Evolutionary conservation across 2,888 invertebrate genomes (phyloP), one percentile per base, ranked within the genome.

Genomic region (Pedicia rivosa): DNA sequence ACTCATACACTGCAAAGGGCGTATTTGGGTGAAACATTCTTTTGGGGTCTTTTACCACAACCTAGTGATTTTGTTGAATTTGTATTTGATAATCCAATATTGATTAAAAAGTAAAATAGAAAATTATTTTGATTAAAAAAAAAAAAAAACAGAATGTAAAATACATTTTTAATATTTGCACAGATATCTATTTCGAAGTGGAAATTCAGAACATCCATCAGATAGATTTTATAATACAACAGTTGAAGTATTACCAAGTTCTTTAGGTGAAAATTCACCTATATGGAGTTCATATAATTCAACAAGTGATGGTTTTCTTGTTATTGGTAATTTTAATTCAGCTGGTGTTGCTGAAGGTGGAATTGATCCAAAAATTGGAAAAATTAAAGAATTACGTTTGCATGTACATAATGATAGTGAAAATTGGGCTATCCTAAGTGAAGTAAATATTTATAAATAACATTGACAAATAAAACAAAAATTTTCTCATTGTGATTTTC

Each of bases 391-490:
- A 33, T 59, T 92, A 44, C 70, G 90, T 33, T 64, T 94, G n/a
- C 73, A 72, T 42, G 78, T 90, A 13, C 78, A 78, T 46, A 72
- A 71, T 41, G 76, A 82, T 50, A 86, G 83, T 56, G 76, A 77
- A 44, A 82, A 81, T 57, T 92, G 91, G 92, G 84, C 81, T 6
- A 78, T 92, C 47, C 66, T 94, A 30, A 91, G 87, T 53, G 92
- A 94, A 72, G 87, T 88, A 57, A 68, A 65, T 49, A 45, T 39
- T 4, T 20, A 13, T 8, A 19, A 24, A 10, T 24, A 10, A 2
- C 8, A 24, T 24, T 24, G 24, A 10, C 3, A 24, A 10, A 8
- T 8, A 24, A 2, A 24, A n/a, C n/a, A n/a, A n/a, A n/a, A n/a
- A n/a, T n/a, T n/a, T n/a, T n/a, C 6, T 20, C 20, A 5, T 20